Evolutionary conservation across 37 sponge, comb jelly and placozoan species (phyloP), one percentile per base, ranked within the genome.

Genomic region (Ephydatia muelleri): DNA sequence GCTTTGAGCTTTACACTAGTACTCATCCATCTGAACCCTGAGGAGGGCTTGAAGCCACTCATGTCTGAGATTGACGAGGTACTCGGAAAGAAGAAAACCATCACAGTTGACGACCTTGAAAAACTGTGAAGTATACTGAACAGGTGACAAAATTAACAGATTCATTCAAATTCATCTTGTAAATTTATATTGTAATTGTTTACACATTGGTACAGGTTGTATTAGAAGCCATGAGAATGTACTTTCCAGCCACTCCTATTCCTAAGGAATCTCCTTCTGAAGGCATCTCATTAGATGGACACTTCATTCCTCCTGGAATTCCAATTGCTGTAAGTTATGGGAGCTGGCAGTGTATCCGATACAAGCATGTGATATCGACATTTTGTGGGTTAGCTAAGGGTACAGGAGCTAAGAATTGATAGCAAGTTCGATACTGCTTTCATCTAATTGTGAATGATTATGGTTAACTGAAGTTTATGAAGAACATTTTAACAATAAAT

Each of bases 181-280:
- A 43, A 3, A 43, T 43, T 43, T 57, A 4, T 19, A 19, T 57
- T 57, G 16, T 11, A 19, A 19, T 57, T 57, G 1, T 57, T 57
- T 57, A 21, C 16, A 11, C 19, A 43, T 57, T 57, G 57, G 19
- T 68, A 67, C 72, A 82, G 73, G 82, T 72, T 35, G 36, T 82
- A 25, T 30, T 82, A 37, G 82, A 82, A 36, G 39, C 82, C 21
- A 35, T 82, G 47, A 68, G 82, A 36, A 28, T 82, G 82, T 71
- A 70, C 30, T 57, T n/a, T 29, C 73, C 82, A 37, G 82, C 73
- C 0, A 29, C 37, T 70, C 31, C 29, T 28, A 25, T 79, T 28
- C 5, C 67, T 28, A 79, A 79, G 33, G 64, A 31, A 31, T 27
- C 67, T 26, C 57, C 65, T 27, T 8, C 27, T 27, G 80, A 32